Evolutionary conservation across 2,797 vertebrate genomes (phyloP).

Genomic region (Bradypus variegatus): DNA sequence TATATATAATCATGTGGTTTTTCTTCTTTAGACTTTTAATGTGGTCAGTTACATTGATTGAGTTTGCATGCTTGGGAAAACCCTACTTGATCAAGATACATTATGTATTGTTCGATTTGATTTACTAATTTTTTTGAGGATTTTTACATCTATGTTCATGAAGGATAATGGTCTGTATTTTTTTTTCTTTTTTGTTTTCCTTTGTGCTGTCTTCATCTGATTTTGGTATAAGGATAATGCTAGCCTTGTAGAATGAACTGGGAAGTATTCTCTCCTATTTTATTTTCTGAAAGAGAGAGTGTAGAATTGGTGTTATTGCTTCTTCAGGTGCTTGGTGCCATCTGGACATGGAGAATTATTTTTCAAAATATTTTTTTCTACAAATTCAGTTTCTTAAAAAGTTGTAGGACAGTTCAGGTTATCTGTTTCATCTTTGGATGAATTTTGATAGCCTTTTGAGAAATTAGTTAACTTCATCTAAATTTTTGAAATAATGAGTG

Average conservation of each 20-base stretch:
- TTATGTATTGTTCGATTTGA: background rate
- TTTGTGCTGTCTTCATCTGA: background rate
- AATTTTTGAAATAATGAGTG: background rate
- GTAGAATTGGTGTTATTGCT: background rate
- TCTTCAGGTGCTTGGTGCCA: background rate
- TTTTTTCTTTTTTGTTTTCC: background rate
- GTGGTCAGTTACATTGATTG: background rate
- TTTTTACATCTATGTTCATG: background rate
- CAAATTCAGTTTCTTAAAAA: background rate
- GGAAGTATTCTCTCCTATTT: background rate
- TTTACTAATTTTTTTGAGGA: background rate
- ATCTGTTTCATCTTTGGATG: background rate
- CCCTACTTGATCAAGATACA: background rate
- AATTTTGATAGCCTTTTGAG: background rate
- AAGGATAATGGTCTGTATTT: background rate
- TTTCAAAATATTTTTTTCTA: background rate
- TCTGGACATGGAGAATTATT: background rate
- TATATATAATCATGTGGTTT: background rate
- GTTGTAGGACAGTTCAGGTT: background rate
- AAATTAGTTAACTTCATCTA: background rate
- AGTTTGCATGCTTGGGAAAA: background rate
- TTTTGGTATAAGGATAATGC: background rate
- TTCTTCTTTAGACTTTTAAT: background rate
- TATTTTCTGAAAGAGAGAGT: background rate
- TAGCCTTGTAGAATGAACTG: background rate